phyloP scores from a whole-genome alignment of 2,797 vertebrate species.

The Vultur gryphus region DNA sequence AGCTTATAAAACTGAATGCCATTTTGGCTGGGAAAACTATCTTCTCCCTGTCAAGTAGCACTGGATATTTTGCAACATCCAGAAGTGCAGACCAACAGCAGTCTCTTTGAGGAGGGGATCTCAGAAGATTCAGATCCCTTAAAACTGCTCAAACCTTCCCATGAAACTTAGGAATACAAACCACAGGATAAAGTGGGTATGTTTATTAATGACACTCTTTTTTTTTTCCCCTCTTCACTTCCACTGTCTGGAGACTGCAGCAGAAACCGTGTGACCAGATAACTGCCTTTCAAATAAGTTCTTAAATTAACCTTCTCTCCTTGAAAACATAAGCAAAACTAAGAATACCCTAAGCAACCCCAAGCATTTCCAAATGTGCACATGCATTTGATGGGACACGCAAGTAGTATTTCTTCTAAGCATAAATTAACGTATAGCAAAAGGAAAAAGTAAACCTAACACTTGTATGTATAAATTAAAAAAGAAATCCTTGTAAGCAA shows the following conservation, averaged over 20 bases:
- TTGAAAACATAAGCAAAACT: neutral
- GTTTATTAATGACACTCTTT: neutral
- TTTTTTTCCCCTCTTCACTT: neutral
- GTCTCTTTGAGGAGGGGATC: neutral
- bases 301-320: neutral
- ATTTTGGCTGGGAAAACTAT: neutral
- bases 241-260: neutral
- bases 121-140: neutral
- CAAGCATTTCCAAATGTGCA: neutral
- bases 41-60: neutral
- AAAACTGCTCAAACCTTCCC: neutral
- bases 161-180: neutral
- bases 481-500: neutral
- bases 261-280: neutral
- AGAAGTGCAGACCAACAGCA: neutral
- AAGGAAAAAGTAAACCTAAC: neutral
- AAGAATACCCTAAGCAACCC: neutral
- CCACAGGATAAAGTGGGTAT: neutral
- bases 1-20: neutral
- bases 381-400: neutral
- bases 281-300: neutral
- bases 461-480: neutral
- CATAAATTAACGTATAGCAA: neutral
- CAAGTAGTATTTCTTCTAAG: neutral
- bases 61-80: neutral